Percentiles rank a stretch among this genome's conserved stretches.
phyloP scores from a whole-genome alignment of 92 coral and sea anemone species.

The Umimayanthus kanabou region DNA sequence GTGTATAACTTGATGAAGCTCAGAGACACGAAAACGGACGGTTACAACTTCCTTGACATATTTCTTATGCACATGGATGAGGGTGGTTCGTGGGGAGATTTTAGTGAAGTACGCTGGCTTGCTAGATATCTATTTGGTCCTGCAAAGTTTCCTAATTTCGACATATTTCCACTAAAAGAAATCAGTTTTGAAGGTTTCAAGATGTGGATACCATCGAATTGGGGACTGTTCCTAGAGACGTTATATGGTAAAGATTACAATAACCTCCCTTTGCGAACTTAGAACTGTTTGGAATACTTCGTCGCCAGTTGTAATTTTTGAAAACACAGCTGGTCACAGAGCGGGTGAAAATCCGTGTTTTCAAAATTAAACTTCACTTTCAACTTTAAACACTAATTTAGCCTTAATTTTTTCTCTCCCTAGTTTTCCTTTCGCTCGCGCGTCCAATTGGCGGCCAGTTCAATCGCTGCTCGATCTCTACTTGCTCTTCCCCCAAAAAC shows the following conservation, averaged over 20 bases:
- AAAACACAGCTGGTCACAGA: too few species aligned
- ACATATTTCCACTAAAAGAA: slow-evolving; percentile 17
- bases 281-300: too few species aligned
- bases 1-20: slow-evolving; percentile 23
- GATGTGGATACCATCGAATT: slow-evolving; percentile 30
- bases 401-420: too few species aligned
- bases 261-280: neutral
- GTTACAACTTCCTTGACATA: slow-evolving; percentile 1
- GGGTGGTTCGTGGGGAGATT: slow-evolving; percentile 19
- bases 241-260: neutral
- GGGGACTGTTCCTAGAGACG: neutral
- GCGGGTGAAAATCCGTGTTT: too few species aligned
- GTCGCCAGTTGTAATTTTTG: too few species aligned
- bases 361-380: too few species aligned
- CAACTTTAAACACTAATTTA: too few species aligned
- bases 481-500: too few species aligned
- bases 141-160: slow-evolving; percentile 20
- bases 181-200: slow-evolving; percentile 5
- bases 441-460: too few species aligned
- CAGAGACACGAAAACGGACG: slow-evolving; percentile 1
- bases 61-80: neutral
- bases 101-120: slow-evolving; percentile 11
- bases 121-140: slow-evolving; percentile 29
- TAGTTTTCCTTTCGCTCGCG: too few species aligned
- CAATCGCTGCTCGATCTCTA: too few species aligned